Evolutionary conservation across 1,140 invertebrate genomes (phyloP).

Genomic region (Zophobas morio): DNA sequence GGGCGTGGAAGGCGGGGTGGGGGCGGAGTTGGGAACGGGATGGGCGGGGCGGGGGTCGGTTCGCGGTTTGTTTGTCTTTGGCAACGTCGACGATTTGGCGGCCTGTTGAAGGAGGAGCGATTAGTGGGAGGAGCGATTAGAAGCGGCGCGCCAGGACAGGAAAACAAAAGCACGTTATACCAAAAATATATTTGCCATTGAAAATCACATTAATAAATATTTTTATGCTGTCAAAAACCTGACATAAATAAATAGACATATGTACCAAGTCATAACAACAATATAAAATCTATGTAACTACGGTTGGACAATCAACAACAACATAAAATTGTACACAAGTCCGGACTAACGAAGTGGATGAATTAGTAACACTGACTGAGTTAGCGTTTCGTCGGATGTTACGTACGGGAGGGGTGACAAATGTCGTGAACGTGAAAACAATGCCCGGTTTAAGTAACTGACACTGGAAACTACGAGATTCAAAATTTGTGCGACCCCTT

Average conservation of each 20-base stretch:
- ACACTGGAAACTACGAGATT: not conserved
- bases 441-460: not conserved
- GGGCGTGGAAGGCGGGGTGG: conserved; percentile 17
- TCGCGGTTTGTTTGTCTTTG: conserved; percentile 51
- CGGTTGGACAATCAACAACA: conserved; percentile 37
- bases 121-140: not conserved
- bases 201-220: conserved; percentile 63
- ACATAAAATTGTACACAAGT: conserved; percentile 8
- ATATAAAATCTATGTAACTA: conserved; percentile 39
- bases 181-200: conserved; percentile 66
- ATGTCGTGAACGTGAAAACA: not conserved
- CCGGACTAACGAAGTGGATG: not conserved
- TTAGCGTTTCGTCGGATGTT: not conserved
- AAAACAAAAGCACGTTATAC: conserved; percentile 58
- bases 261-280: conserved; percentile 45
- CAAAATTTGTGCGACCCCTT: not conserved
- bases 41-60: conserved; percentile 50
- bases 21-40: not conserved
- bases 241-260: conserved; percentile 28
- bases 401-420: not conserved
- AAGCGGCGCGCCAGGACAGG: not conserved
- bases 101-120: conserved; percentile 2
- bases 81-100: conserved; percentile 38
- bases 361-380: not conserved
- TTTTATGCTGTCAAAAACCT: conserved; percentile 39